Evolutionary conservation across 2,888 invertebrate genomes (phyloP).

Genomic region (Trissoscelio sp.): DNA sequence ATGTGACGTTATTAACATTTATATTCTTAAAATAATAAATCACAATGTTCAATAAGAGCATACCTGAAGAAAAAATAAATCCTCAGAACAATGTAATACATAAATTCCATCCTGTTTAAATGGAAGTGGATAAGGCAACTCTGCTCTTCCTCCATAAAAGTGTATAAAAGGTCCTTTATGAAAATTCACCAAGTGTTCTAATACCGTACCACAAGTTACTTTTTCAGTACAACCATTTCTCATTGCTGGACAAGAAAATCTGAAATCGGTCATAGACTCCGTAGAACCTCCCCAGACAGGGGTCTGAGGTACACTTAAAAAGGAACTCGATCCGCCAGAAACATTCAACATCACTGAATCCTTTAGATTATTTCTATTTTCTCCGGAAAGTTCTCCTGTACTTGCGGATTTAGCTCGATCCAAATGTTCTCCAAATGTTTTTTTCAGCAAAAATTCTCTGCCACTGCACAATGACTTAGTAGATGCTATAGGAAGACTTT

Average conservation of each 20-base stretch:
- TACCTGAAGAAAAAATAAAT: slow-evolving; percentile 79
- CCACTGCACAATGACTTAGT: slow-evolving; percentile 61
- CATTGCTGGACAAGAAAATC: slow-evolving; percentile 75
- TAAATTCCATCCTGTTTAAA: slow-evolving; percentile 76
- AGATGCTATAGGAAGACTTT: slow-evolving; percentile 75
- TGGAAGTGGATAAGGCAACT: slow-evolving; percentile 76
- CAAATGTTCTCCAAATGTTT: slow-evolving; percentile 70
- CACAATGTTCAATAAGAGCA: too few species aligned
- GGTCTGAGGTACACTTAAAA: slow-evolving; percentile 74
- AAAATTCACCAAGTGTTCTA: slow-evolving; percentile 76
- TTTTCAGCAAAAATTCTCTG: slow-evolving; percentile 63
- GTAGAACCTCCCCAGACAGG: slow-evolving; percentile 79
- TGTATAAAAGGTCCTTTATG: slow-evolving; percentile 77
- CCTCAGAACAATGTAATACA: slow-evolving; percentile 75
- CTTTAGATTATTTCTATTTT: slow-evolving; percentile 32
- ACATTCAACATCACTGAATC: slow-evolving; percentile 34
- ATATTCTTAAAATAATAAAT: slow-evolving; percentile 43
- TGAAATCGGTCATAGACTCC: slow-evolving; percentile 75
- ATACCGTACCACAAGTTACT: slow-evolving; percentile 71
- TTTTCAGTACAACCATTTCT: slow-evolving; percentile 73
- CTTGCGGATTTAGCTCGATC: slow-evolving; percentile 81
- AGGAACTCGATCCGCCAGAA: slow-evolving; percentile 56
- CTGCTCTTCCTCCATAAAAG: slow-evolving; percentile 74
- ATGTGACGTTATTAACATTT: too few species aligned
- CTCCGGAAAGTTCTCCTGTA: slow-evolving; percentile 78